Base-by-base conservation (phyloP, 1,140 invertebrate genomes). In the Drosophila subobscura region DNA sequence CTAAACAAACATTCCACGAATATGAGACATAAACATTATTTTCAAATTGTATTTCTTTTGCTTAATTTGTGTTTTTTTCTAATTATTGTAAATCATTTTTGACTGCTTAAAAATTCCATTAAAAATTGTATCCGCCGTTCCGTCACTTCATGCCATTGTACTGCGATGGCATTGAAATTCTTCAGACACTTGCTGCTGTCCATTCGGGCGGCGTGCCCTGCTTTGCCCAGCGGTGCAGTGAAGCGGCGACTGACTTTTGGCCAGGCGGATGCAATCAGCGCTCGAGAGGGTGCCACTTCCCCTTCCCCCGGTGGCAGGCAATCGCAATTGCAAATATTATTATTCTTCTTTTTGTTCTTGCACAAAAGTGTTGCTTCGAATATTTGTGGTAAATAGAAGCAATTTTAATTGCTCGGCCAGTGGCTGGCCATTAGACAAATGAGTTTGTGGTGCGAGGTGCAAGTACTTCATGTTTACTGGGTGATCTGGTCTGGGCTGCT, bases 321-420 rank as follows among this genome's bases (percentile, higher is more conserved):
- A 67, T 55, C 14, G 65, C 42, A 7, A 46, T 68, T 46, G 23
- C 42, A 29, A 50, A 67, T 57, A 25, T 33, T 22, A 57, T 68
- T 68, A 49, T 27, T 37, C 14, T n/a, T 42, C 16, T 59, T 37
- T 79, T 85, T 76, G 66, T 85, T 84, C 80, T 85, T 84, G 60
- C 80, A 79, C 72, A 84, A 79, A 79, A 84, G 42, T 66, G 56
- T 85, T 86, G 77, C 77, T 78, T 81, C 83, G 54, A 88, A 83
- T 79, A 86, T 86, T 86, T 83, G 58, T 27, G 56, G 84, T 74
- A 57, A 72, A 88, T 88, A 83, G 57, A 61, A 44, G 25, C 16
- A 72, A 72, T 58, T 52, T 60, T 72, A 88, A 88, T 88, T 86
- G 71, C 55, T 44, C 41, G 40, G 52, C 37, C 42, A 59, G 72